phyloP scores from a whole-genome alignment of 2,888 invertebrate species.

The Parthenolecanium corni region DNA sequence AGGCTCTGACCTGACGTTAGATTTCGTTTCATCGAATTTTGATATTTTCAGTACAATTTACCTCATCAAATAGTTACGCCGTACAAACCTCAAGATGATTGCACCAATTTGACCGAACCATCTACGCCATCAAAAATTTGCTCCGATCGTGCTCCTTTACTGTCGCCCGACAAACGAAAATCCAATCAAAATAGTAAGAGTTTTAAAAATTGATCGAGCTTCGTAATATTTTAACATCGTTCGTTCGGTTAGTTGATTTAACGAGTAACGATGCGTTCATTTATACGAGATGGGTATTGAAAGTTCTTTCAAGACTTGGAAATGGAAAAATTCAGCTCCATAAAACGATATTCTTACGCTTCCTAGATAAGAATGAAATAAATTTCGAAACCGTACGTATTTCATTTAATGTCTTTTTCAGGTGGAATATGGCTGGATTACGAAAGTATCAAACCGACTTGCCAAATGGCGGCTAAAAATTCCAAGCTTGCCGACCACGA shows the following conservation, averaged over 20 bases:
- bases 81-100: constrained; percentile 75
- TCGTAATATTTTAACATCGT: neutral
- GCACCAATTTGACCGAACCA: constrained; percentile 31
- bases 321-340: too few relatives aligned
- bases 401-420: neutral
- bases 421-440: constrained; percentile 28
- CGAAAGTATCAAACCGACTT: constrained; percentile 23
- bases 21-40: neutral
- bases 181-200: constrained; percentile 17
- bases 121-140: constrained; percentile 34
- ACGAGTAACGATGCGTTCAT: neutral
- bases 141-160: constrained; percentile 39
- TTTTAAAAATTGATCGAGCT: neutral
- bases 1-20: neutral
- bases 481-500: constrained; percentile 48
- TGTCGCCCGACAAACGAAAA: constrained; percentile 33
- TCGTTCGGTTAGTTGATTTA: neutral
- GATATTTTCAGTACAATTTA: constrained; percentile 50
- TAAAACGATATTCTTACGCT: too few relatives aligned
- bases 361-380: too few relatives aligned
- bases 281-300: too few relatives aligned
- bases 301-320: too few relatives aligned
- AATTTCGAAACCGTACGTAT: too few relatives aligned
- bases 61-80: constrained; percentile 82
- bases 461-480: constrained; percentile 21